Evolutionary conservation across 2,888 invertebrate genomes (phyloP).

Genomic region (Rugalucina vietnamica): DNA sequence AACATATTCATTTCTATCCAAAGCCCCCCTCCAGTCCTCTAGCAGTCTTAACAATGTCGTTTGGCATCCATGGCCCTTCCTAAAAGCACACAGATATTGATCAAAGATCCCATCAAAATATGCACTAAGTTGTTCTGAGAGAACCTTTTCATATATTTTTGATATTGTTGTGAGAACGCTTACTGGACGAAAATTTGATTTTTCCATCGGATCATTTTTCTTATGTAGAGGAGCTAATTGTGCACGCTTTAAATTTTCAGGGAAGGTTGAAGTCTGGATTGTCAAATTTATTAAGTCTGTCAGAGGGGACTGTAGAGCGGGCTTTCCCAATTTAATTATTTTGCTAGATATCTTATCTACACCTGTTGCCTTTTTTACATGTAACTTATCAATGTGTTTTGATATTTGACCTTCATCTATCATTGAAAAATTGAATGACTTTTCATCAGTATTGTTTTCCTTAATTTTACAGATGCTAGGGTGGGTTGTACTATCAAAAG

Average conservation of each 20-base stretch:
- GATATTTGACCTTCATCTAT: neutral
- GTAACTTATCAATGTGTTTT: neutral
- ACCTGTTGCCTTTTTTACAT: neutral
- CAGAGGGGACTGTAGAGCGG: neutral
- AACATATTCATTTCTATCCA: neutral
- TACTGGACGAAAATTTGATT: no score
- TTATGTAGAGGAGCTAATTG: conserved; percentile 20
- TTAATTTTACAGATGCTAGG: conserved; percentile 5
- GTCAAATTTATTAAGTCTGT: conserved; percentile 11
- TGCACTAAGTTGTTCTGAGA: conserved; percentile 30
- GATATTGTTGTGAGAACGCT: conserved; percentile 46
- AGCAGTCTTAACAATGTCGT: conserved; percentile 17
- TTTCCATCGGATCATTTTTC: conserved; percentile 24
- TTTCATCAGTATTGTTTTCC: neutral
- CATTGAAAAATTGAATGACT: neutral
- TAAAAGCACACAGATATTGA: conserved; percentile 41
- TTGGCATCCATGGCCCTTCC: conserved; percentile 49
- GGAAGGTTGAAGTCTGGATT: conserved; percentile 1
- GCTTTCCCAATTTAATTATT: neutral
- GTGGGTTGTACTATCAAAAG: neutral
- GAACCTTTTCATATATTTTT: conserved; percentile 47
- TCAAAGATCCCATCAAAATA: conserved; percentile 45
- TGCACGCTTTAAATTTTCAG: neutral
- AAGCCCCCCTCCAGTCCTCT: neutral
- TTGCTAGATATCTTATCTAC: neutral